Evolutionary conservation across 1,140 invertebrate genomes (phyloP), one percentile per base, ranked within the genome.

Genomic region (Drosophila funebris): DNA sequence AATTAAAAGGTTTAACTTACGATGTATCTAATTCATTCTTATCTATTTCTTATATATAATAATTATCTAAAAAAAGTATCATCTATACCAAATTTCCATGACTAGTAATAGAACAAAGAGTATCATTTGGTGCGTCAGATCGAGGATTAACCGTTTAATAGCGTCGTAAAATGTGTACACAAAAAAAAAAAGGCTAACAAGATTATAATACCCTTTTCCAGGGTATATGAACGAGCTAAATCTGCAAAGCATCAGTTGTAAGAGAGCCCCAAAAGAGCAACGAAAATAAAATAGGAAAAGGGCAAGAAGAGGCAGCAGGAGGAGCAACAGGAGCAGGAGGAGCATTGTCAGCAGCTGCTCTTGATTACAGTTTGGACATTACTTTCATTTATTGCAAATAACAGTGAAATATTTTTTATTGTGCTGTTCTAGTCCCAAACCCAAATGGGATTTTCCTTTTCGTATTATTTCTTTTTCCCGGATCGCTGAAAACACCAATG

Each of bases 371-470:
- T 78, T 88, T 74, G 72, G 78, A 87, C 83, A 72, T 87, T 83
- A 83, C 71, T 76, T 83, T 88, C 83, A 88, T 87, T 88, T 88
- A 88, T 87, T 73, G 75, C 83, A 63, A 88, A 87, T 87, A 83
- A 73, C 84, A 83, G 72, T 70, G 72, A 79, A 87, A 73, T 79
- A 87, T 88, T 83, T 87, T 87, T 70, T 88, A 76, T 83, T 82
- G 43, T 46, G 58, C 7, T 41, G 31, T 73, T 48, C 69, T 58
- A 50, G 61, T 36, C 44, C 22, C 36, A 67, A 72, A 72, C 69
- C 20, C 31, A 74, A 73, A 57, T 71, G 68, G 33, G 60, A 50
- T 61, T 61, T 50, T 61, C 20, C 44, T 37, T 37, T 7, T 7
- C 46, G 29, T 46, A 50, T 61, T 18, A 20, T 44, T 18, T 53